Evolutionary conservation across 2,888 invertebrate genomes (phyloP), one percentile per base, ranked within the genome.

Genomic region (Callinectes sapidus): DNA sequence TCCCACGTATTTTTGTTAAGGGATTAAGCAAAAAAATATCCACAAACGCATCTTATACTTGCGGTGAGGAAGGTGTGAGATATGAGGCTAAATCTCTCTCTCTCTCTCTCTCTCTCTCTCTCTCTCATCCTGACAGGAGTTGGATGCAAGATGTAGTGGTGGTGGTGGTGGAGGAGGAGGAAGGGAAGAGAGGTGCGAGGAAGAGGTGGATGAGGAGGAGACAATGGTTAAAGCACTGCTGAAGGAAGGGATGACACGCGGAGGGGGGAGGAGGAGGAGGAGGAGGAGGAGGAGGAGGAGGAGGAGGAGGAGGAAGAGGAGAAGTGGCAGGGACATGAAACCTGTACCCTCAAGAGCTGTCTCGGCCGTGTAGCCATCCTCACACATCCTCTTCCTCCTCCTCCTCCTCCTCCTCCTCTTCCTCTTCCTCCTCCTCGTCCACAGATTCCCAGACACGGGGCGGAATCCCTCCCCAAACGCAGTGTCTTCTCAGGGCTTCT

Each of bases 71-170:
- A 71, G 23, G 71, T n/a, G 8, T 28, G 23, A n/a, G 71, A 1
- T n/a, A 28, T 71, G 71, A 71, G 10, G 71, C 71, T 23, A 1
- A n/a, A 23, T 35, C 39, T 86, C 86, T 86, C 86, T 87, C 87
- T 87, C 71, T 71, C 39, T n/a, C 71, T 28, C 71, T 71, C 71
- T 71, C 71, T 71, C 71, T 35, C 39, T 86, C 86, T 86, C 86
- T 54, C 87, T 87, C 71, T 71, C 61, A 61, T 23, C 61, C 61
- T 61, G 23, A 61, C 23, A 61, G 61, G 28, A n/a, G 71, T 71
- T n/a, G 71, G 28, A 71, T 23, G 28, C 10, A 71, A 23, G n/a
- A 2, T 71, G 71, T 71, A n/a, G 71, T 71, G 71, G 71, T 71
- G n/a, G 71, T 71, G n/a, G n/a, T n/a, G 71, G 66, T 55, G n/a